Evolutionary conservation across 1,140 invertebrate species (phyloP).

Genomic region (Brachystomella parvula): DNA sequence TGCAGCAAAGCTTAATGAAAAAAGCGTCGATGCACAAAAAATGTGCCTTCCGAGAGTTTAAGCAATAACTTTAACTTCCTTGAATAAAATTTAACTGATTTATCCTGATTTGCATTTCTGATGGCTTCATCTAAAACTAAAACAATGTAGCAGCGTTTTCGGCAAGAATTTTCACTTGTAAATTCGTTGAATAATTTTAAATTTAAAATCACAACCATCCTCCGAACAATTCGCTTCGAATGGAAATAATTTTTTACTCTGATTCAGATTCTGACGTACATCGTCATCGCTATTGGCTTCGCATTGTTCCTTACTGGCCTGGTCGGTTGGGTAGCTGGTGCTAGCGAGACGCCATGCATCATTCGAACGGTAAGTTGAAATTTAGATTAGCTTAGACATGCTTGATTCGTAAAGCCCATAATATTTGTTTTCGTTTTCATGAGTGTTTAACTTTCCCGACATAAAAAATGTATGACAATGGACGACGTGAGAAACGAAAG

Average conservation of each 20-base stretch:
- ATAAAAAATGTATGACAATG: neutral
- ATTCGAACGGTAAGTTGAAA: slow-evolving; percentile 39
- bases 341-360: slow-evolving; percentile 41
- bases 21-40: no score
- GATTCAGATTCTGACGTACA: slow-evolving; percentile 44
- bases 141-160: no score
- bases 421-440: slow-evolving; percentile 3
- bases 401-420: neutral
- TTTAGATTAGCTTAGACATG: neutral
- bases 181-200: no score
- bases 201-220: no score
- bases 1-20: no score
- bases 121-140: no score
- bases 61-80: no score
- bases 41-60: no score
- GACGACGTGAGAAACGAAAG: neutral
- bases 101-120: no score
- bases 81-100: no score
- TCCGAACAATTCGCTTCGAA: neutral
- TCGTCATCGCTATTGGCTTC: slow-evolving; percentile 43
- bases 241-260: slow-evolving; percentile 11
- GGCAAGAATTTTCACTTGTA: no score
- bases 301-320: slow-evolving; percentile 45
- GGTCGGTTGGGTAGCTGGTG: slow-evolving; percentile 43
- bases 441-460: neutral